Conservation (phyloP, 2,797 vertebrate species). For the Poecilia velifera region DNA sequence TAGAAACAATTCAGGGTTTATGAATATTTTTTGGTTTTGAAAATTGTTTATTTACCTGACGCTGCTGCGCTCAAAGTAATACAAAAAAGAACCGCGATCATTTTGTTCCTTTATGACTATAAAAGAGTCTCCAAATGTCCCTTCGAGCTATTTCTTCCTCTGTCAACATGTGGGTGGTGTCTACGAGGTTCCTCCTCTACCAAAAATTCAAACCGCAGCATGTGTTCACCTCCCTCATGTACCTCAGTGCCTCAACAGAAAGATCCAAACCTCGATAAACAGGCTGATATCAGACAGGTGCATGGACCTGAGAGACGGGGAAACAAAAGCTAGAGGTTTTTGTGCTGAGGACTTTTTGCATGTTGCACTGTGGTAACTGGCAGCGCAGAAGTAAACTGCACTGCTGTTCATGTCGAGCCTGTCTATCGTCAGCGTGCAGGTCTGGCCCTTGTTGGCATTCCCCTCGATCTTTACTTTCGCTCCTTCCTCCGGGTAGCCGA, state of each 20-base stretch:
- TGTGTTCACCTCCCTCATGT: neutral
- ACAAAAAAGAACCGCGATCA: neutral
- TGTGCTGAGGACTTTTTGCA: conserved; percentile 6
- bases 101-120: neutral
- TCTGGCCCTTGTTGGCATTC: conserved; percentile 1
- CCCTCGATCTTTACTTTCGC: neutral
- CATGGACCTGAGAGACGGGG: neutral
- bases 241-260: neutral
- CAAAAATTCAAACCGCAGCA: neutral
- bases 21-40: neutral
- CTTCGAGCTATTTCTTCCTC: neutral
- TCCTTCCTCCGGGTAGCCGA: neutral
- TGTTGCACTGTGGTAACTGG: conserved; percentile 20
- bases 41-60: neutral
- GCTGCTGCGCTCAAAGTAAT: neutral
- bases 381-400: conserved; percentile 22
- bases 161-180: neutral
- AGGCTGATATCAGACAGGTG: neutral
- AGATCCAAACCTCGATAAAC: conserved; percentile 1
- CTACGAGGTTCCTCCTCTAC: neutral
- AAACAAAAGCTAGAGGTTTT: neutral
- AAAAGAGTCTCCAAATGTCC: neutral
- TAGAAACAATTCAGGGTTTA: neutral
- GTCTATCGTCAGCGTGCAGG: conserved; percentile 7
- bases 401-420: neutral